phyloP scores from a whole-genome alignment of 1,140 invertebrate genomes.

The Trichonephila clavata region DNA sequence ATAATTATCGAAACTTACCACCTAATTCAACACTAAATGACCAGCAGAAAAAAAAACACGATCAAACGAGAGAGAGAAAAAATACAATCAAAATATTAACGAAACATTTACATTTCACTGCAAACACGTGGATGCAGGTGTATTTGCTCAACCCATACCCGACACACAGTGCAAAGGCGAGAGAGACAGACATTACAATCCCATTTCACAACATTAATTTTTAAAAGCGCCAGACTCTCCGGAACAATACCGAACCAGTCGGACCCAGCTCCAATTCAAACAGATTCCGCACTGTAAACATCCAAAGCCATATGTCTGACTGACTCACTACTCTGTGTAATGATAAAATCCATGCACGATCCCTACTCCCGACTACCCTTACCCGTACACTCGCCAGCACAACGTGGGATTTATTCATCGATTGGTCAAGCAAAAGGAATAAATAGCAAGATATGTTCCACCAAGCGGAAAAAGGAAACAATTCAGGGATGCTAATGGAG shows the following conservation, averaged over 20 bases:
- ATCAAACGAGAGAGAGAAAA: no score
- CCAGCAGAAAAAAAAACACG: no score
- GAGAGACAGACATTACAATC: neutral
- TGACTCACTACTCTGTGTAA: neutral
- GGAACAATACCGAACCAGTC: neutral
- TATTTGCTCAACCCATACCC: slow-evolving; percentile 8
- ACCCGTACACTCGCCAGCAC: slow-evolving; percentile 48
- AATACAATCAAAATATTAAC: no score
- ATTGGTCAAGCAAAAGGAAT: slow-evolving; percentile 55
- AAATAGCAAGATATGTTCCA: neutral
- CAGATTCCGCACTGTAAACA: neutral
- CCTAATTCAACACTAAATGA: no score
- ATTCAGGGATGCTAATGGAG: no score
- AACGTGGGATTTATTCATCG: slow-evolving; percentile 41
- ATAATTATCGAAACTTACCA: no score
- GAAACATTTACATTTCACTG: neutral
- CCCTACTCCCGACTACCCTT: neutral
- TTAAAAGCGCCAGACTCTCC: neutral
- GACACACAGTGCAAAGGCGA: neutral
- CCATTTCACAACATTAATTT: neutral
- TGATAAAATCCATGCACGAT: slow-evolving; percentile 35
- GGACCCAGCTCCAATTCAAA: neutral
- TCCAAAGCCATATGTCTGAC: neutral
- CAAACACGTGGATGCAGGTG: slow-evolving; percentile 36
- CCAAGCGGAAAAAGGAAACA: neutral